A percentile compares a stretch with the other conserved stretches of the same genome.
Conservation (phyloP, 2,113 vertebrate species). For the Anarrhichthys ocellatus region DNA sequence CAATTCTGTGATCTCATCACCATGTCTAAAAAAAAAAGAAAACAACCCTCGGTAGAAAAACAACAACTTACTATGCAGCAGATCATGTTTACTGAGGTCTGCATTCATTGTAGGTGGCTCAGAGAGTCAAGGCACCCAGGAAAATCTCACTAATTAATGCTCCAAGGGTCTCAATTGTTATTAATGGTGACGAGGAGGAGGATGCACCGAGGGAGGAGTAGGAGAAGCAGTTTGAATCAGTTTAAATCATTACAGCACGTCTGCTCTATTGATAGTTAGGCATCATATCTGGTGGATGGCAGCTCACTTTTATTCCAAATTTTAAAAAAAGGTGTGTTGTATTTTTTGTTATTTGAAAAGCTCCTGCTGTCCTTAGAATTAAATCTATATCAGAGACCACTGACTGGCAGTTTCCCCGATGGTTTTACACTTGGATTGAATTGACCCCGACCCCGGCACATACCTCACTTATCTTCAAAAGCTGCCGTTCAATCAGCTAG, state of each 20-base stretch:
- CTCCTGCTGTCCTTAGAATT: neutral
- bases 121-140: conserved; percentile 80
- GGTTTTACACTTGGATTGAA: conserved; percentile 36
- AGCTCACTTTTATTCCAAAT: neutral
- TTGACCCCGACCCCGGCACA: conserved; percentile 37
- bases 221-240: conserved; percentile 65
- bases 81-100: conserved; percentile 78
- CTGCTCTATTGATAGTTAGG: conserved; percentile 23
- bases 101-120: conserved; percentile 71
- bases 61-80: conserved; percentile 79
- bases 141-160: conserved; percentile 94
- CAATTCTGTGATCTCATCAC: conserved; percentile 79
- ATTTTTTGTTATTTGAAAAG: neutral
- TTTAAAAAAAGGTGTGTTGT: neutral
- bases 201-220: conserved; percentile 37
- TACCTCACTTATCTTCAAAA: conserved; percentile 25
- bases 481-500: conserved; percentile 25
- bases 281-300: neutral
- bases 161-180: conserved; percentile 89
- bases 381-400: conserved; percentile 16
- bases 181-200: conserved; percentile 88
- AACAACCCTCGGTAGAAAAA: conserved; percentile 49
- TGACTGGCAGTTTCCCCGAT: neutral
- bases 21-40: conserved; percentile 51
- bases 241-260: conserved; percentile 30